Base-by-base conservation (phyloP, 2,888 invertebrate genomes). In the Tuta absoluta region DNA sequence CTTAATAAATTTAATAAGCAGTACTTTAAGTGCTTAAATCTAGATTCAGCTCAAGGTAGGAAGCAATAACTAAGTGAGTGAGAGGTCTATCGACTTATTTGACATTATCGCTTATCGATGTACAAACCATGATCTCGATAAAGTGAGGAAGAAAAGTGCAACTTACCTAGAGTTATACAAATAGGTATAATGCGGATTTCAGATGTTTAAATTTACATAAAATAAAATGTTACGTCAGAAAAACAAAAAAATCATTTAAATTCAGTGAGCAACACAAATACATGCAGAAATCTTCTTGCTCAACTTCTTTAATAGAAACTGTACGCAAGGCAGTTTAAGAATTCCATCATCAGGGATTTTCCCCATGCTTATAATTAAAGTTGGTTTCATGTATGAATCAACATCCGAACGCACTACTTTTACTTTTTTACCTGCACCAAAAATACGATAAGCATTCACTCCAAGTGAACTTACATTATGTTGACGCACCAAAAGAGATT, bases 171-270 rank as follows among this genome's bases (percentile, higher is more conserved):
- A 33, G 8, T 8, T 14, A 7, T 41, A 14, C 41, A 41, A n/a
- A 41, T 3, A n/a, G 2, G 12, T 41, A 41, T 41, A 45, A 45
- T n/a, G 12, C 12, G 41, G 41, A n/a, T 17, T 45, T 45, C n/a
- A 17, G 45, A 45, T n/a, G n/a, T 11, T 45, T 17, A 41, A 41
- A 45, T 45, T 11, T n/a, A 45, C 45, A 45, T n/a, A 45, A 24
- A 53, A 45, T n/a, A 45, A 24, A 53, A 0, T 12, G 21, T 51
- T 51, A 21, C 24, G 24, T 19, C 51, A 53, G 14, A 23, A 10
- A 24, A 53, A 53, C 51, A 53, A 51, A 23, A 21, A 23, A 23
- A n/a, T 24, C 24, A 53, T 53, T 21, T 53, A 53, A 53, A 53
- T 53, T 53, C 51, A 53, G 24, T 53, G 51, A 24, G 23, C 51